phyloP scores from a whole-genome alignment of 1,140 invertebrate genomes.

The Drosophila busckii region DNA sequence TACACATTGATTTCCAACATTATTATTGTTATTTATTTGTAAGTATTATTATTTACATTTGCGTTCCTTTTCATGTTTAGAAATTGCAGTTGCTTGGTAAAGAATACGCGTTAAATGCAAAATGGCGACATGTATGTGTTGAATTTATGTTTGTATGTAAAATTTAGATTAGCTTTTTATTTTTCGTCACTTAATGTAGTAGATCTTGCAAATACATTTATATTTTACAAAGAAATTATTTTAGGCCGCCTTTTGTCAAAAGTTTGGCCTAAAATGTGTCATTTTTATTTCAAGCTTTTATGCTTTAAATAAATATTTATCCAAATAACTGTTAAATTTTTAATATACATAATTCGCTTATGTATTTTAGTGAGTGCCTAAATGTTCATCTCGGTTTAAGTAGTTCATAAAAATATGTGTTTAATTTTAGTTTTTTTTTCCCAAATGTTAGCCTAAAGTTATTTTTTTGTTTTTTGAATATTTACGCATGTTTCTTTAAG shows the following conservation, averaged over 20 bases:
- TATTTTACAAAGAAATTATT: conserved; percentile 76
- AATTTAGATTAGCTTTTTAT: conserved; percentile 46
- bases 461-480: conserved; percentile 44
- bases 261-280: conserved; percentile 61
- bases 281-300: conserved; percentile 18
- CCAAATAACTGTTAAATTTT: conserved; percentile 32
- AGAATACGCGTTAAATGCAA: conserved; percentile 71
- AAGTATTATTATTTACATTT: conserved; percentile 25
- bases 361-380: conserved; percentile 48
- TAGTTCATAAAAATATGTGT: conserved; percentile 37
- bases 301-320: conserved; percentile 60
- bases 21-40: conserved; percentile 33
- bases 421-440: conserved; percentile 11
- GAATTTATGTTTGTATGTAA: conserved; percentile 33
- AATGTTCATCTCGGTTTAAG: conserved; percentile 35
- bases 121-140: conserved; percentile 68
- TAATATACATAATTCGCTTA: conserved; percentile 1
- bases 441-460: conserved; percentile 69
- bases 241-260: conserved; percentile 63
- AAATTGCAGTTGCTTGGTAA: conserved; percentile 39
- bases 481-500: conserved; percentile 59
- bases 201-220: conserved; percentile 39
- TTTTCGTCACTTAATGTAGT: conserved; percentile 27
- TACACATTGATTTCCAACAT: conserved; percentile 27
- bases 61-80: conserved; percentile 7